Evolutionary conservation across 2,888 invertebrate species (phyloP).

Genomic region (Eudasyphora cyanicolor): DNA sequence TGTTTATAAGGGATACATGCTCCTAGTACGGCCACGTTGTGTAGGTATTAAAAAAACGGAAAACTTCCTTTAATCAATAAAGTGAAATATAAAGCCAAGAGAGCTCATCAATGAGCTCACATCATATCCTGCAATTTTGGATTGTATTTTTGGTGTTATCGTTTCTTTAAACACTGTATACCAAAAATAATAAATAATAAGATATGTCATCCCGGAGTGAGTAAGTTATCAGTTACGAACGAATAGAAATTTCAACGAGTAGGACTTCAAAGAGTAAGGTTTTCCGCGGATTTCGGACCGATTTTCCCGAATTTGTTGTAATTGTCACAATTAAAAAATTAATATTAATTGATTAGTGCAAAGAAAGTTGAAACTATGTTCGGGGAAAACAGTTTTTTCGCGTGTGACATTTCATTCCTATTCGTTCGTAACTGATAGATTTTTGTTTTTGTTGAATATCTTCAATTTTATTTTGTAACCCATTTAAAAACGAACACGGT

Average conservation of each 20-base stretch:
- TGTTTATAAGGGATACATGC: neutral
- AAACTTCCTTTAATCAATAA: neutral
- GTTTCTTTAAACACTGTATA: neutral
- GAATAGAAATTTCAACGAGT: too few relatives aligned
- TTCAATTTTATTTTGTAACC: constrained; percentile 27
- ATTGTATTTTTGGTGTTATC: neutral
- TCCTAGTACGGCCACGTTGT: neutral
- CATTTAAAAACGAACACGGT: constrained; percentile 37
- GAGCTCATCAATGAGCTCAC: constrained; percentile 12
- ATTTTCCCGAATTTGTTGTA: too few relatives aligned
- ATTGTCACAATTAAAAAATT: too few relatives aligned
- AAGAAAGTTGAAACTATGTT: too few relatives aligned
- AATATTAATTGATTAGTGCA: too few relatives aligned
- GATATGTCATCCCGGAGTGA: too few relatives aligned
- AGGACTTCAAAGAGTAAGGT: too few relatives aligned
- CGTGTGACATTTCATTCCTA: too few relatives aligned
- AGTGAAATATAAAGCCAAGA: constrained; percentile 18
- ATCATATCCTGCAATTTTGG: neutral
- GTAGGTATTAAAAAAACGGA: neutral
- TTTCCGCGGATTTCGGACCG: too few relatives aligned
- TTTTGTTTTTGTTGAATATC: neutral
- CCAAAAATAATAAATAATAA: too few relatives aligned
- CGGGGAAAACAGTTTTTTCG: too few relatives aligned
- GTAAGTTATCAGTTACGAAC: too few relatives aligned
- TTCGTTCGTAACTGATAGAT: neutral